A percentile compares a stretch with the other conserved stretches of the same genome.
These are phyloP conservation scores for Oscheius sp. DNA, from an alignment of 2,888 invertebrate species.

Conservation along the genomic window DNA sequence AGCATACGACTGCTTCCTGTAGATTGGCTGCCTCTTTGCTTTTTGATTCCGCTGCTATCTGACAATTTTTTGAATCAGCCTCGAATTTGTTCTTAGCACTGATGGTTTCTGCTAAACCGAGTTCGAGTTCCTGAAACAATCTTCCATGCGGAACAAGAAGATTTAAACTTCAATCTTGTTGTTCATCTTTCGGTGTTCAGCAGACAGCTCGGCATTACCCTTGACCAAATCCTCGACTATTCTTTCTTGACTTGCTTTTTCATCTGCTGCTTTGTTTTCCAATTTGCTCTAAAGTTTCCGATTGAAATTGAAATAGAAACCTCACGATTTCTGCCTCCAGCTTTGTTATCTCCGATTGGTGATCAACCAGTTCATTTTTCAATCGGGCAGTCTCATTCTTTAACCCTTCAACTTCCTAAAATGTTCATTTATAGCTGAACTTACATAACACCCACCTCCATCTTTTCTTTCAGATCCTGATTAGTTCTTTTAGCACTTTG, in stretches of 20 bases:
- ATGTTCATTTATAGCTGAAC: not conserved
- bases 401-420: slow-evolving; percentile 1
- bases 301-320: not conserved
- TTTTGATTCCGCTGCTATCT: slow-evolving; percentile 2
- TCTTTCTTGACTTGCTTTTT: not conserved
- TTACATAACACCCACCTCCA: not conserved
- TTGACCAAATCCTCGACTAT: not conserved
- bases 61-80: not conserved
- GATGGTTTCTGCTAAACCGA: not conserved
- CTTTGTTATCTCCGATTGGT: not conserved
- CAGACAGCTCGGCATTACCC: not conserved
- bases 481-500: slow-evolving; percentile 1
- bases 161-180: not conserved
- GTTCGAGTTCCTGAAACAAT: not conserved
- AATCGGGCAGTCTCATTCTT: slow-evolving; percentile 1
- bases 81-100: not conserved
- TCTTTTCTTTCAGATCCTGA: not conserved
- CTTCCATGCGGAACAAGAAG: not conserved
- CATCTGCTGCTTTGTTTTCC: not conserved
- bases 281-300: not conserved
- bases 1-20: not conserved
- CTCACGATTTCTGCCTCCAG: not conserved
- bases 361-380: not conserved
- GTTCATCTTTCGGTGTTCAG: not conserved
- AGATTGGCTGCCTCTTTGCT: not conserved